A percentile compares a stretch with the other conserved stretches of the same genome.
Evolutionary conservation across 2,113 vertebrate species (phyloP).

Genomic region (Pungitius pungitius): DNA sequence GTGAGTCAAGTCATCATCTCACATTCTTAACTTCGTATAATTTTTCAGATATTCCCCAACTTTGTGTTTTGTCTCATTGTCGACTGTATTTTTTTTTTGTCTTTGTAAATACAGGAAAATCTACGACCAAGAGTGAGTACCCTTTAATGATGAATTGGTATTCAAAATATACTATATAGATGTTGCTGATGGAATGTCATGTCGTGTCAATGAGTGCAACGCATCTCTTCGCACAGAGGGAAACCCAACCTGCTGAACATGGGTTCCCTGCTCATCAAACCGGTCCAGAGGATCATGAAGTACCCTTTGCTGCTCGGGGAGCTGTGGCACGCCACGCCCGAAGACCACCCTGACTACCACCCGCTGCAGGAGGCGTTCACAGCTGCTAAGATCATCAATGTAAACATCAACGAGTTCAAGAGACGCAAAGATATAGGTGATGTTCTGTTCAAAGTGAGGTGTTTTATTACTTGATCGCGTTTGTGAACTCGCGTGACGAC

Average conservation of each 20-base stretch:
- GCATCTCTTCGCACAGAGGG: slow-evolving; percentile 76
- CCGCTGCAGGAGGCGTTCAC: slow-evolving; percentile 85
- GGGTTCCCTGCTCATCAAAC: slow-evolving; percentile 96
- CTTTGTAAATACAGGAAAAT: slow-evolving; percentile 86
- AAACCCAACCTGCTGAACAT: slow-evolving; percentile 92
- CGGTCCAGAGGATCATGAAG: slow-evolving; percentile 97
- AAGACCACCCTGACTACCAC: slow-evolving; percentile 87
- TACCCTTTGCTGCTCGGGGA: slow-evolving; percentile 91
- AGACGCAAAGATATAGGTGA: slow-evolving; percentile 95
- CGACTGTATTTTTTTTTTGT: slow-evolving; percentile 51
- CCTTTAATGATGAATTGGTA: neutral
- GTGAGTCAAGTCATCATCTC: slow-evolving; percentile 75
- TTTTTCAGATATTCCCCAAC: neutral
- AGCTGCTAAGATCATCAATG: slow-evolving; percentile 86
- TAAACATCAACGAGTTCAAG: slow-evolving; percentile 96
- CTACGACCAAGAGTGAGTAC: slow-evolving; percentile 94
- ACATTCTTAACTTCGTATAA: neutral
- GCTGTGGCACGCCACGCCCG: slow-evolving; percentile 90
- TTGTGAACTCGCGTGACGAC: neutral
- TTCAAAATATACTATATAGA: neutral
- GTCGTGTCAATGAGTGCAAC: neutral
- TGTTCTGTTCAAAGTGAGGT: neutral
- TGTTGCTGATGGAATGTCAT: neutral
- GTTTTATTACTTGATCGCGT: neutral
- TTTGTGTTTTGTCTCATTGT: neutral